A percentile compares a stretch with the other conserved stretches of the same genome.
These are phyloP conservation scores for Oncorhynchus clarkii DNA, from an alignment of 2,113 vertebrate species.

Conservation along the genomic window DNA sequence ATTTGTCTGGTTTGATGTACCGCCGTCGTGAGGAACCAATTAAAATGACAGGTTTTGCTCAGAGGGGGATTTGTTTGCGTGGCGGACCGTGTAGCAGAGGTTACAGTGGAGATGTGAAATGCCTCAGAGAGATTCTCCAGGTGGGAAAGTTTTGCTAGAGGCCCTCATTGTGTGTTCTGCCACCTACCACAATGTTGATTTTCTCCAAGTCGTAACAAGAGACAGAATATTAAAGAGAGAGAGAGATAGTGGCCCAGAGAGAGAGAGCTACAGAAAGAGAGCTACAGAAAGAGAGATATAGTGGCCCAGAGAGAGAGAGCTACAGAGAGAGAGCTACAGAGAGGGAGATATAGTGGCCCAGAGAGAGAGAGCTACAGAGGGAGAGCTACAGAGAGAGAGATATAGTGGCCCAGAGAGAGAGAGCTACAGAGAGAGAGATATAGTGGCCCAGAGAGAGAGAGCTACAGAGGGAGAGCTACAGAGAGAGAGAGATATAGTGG, in stretches of 20 bases:
- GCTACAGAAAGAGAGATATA: no score
- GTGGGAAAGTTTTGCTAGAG: neutral
- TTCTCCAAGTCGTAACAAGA: conserved; percentile 36
- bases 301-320: no score
- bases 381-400: no score
- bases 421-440: no score
- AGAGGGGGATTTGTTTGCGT: conserved; percentile 29
- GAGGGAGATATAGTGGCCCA: neutral
- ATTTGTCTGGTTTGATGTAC: conserved; percentile 55
- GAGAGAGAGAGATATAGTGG: no score
- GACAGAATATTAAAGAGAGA: conserved; percentile 4
- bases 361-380: no score
- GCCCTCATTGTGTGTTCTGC: neutral
- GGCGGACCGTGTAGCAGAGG: conserved; percentile 43
- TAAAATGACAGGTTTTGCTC: conserved; percentile 49
- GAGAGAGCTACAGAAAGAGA: no score
- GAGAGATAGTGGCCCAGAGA: no score
- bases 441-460: no score
- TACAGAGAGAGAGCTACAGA: neutral
- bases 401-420: no score
- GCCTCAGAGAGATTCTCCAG: conserved; percentile 19
- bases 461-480: no score
- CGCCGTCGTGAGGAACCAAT: conserved; percentile 54
- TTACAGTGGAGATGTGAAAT: conserved; percentile 49
- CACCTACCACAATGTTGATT: conserved; percentile 37